Percentiles rank a stretch among this genome's conserved stretches.
Evolutionary conservation across 1,140 invertebrate species (phyloP).

Genomic region (Drosophila mauritiana): DNA sequence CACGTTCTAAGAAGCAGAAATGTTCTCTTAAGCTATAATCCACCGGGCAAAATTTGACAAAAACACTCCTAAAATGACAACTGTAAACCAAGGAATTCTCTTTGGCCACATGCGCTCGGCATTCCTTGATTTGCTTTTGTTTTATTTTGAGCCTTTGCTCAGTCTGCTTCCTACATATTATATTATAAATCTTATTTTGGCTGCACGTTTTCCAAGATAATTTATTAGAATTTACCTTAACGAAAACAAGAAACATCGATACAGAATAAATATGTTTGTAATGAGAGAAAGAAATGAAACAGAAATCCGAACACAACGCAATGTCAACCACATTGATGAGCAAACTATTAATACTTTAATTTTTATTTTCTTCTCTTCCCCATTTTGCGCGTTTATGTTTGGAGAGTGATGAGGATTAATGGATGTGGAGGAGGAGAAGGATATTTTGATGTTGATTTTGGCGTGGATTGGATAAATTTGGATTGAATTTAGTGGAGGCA

Average conservation of each 20-base stretch:
- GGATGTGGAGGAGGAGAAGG: conserved; percentile 57
- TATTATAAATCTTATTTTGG: conserved; percentile 26
- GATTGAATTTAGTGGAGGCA: conserved; percentile 66
- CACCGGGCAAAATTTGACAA: conserved; percentile 34
- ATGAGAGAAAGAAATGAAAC: conserved; percentile 33
- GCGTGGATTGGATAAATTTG: conserved; percentile 64
- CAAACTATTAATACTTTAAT: conserved; percentile 78
- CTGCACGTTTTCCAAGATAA: conserved; percentile 37
- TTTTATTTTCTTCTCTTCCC: conserved; percentile 82
- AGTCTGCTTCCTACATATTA: conserved; percentile 3
- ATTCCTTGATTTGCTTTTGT: conserved; percentile 53
- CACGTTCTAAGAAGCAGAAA: conserved; percentile 17
- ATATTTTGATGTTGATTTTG: conserved; percentile 71
- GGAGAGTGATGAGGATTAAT: conserved; percentile 66
- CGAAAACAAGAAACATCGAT: conserved; percentile 48
- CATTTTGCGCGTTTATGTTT: conserved; percentile 77
- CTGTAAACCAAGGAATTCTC: conserved; percentile 42
- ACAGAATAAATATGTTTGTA: conserved; percentile 71
- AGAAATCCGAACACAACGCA: conserved; percentile 48
- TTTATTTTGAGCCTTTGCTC: conserved; percentile 28
- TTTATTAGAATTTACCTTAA: conserved; percentile 54
- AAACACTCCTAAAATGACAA: conserved; percentile 36
- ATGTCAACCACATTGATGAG: conserved; percentile 41
- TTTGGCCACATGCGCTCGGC: neutral
- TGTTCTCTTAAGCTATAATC: conserved; percentile 41